Evolutionary conservation across 1,140 invertebrate species (phyloP).

Genomic region (Frieseomelitta varia): DNA sequence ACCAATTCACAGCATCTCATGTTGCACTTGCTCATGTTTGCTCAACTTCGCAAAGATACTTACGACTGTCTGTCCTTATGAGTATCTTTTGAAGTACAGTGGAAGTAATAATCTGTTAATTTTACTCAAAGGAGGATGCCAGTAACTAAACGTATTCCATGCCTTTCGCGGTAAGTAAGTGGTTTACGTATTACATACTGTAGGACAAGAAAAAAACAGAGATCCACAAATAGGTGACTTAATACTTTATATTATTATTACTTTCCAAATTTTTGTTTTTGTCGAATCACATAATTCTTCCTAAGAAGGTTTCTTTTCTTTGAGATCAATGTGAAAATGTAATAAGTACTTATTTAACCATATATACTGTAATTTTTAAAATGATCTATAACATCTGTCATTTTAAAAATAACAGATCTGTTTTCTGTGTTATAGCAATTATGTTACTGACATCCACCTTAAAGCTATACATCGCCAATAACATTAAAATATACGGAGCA

Average conservation of each 20-base stretch:
- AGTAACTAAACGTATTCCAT: conserved; percentile 67
- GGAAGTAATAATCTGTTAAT: conserved; percentile 66
- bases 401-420: conserved; percentile 4
- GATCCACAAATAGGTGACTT: conserved; percentile 21
- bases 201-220: conserved; percentile 47
- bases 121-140: conserved; percentile 65
- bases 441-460: conserved; percentile 55
- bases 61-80: conserved; percentile 62
- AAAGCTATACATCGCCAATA: neutral
- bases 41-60: conserved; percentile 59
- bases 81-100: conserved; percentile 64
- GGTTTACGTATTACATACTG: conserved; percentile 63
- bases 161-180: conserved; percentile 65
- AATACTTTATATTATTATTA: neutral
- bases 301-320: neutral
- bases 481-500: neutral
- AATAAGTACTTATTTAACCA: neutral
- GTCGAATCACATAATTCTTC: neutral
- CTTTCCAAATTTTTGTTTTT: neutral
- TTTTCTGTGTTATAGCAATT: neutral
- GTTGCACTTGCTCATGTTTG: conserved; percentile 62
- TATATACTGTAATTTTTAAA: neutral
- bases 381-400: neutral
- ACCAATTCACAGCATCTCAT: conserved; percentile 61
- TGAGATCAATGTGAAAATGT: neutral